These are phyloP conservation scores for Callyntrura guangdongensis DNA, from an alignment of 2,888 invertebrate species.

Conservation along the genomic window DNA sequence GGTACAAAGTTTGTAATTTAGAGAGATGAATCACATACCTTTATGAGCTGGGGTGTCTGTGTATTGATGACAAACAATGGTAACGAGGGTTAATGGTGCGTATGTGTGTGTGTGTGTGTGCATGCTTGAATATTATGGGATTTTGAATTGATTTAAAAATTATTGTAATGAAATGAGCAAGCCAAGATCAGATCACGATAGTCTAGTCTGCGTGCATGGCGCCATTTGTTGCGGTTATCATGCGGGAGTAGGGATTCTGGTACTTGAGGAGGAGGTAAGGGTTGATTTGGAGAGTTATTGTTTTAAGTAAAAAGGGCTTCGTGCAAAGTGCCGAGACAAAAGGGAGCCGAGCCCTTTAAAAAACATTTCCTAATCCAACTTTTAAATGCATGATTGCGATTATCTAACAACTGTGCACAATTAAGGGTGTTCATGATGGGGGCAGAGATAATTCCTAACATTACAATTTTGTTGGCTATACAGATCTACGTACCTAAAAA, in stretches of 20 bases:
- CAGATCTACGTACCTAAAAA: neutral
- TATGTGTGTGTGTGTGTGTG: neutral
- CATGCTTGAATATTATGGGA: neutral
- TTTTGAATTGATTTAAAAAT: slow-evolving; percentile 22
- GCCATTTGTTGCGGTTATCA: slow-evolving; percentile 7
- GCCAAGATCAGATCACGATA: neutral
- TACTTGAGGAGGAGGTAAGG: too few relatives aligned
- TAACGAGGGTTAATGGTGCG: neutral
- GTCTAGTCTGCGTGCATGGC: neutral
- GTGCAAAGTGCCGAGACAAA: slow-evolving; percentile 55
- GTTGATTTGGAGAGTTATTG: neutral
- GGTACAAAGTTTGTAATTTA: neutral
- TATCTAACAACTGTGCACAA: neutral
- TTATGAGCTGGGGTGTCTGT: neutral
- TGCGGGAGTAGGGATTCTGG: neutral
- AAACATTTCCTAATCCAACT: slow-evolving; percentile 60
- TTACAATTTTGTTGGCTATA: neutral
- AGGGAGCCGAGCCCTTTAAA: slow-evolving; percentile 63
- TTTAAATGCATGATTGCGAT: neutral
- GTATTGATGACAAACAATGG: slow-evolving; percentile 15
- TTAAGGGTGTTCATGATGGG: neutral
- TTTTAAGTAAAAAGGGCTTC: neutral
- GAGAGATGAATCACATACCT: neutral
- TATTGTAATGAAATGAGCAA: neutral
- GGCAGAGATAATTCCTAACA: neutral